Evolutionary conservation across 2,888 invertebrate genomes (phyloP), one percentile per base, ranked within the genome.

Genomic region (Diploptera punctata): DNA sequence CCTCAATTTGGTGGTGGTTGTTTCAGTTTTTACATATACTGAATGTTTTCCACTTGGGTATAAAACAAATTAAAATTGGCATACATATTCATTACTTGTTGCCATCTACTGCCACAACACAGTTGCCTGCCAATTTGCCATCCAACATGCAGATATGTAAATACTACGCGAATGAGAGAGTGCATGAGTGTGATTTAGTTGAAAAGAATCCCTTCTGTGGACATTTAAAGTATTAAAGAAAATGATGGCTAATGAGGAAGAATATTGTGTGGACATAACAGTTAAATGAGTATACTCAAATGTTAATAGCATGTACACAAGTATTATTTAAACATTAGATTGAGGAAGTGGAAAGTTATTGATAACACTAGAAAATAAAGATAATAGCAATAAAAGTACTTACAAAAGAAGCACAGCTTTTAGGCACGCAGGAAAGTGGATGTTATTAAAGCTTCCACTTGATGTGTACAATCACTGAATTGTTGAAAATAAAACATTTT

Each of bases 121-220:
- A 62, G 65, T 33, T 44, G 62, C 62, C 62, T 62, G 62, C 43
- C 62, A 38, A 70, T 62, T 73, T 69, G 65, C 73, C 73, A 73
- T 70, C 73, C 67, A 68, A 67, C 62, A 65, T 19, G 13, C 26
- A 47, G 31, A 10, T 10, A 33, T n/a, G 24, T 24, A 13, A 19
- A 16, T 60, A 26, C 60, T 60, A 60, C 16, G 60, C n/a, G 26
- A n/a, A n/a, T 21, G 24, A 19, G n/a, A 24, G 21, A 19, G 24
- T 26, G 21, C 19, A 13, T 60, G 19, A n/a, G 24, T 60, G 60
- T 60, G 26, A n/a, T n/a, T n/a, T n/a, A n/a, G n/a, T n/a, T n/a
- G n/a, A n/a, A n/a, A n/a, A n/a, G n/a, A n/a, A n/a, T 16, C 26
- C n/a, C 19, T 19, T 60, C 26, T 19, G 24, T 26, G 10, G 26